Evolutionary conservation across 2,113 vertebrate species (phyloP).

Genomic region (Mustela nigripes): DNA sequence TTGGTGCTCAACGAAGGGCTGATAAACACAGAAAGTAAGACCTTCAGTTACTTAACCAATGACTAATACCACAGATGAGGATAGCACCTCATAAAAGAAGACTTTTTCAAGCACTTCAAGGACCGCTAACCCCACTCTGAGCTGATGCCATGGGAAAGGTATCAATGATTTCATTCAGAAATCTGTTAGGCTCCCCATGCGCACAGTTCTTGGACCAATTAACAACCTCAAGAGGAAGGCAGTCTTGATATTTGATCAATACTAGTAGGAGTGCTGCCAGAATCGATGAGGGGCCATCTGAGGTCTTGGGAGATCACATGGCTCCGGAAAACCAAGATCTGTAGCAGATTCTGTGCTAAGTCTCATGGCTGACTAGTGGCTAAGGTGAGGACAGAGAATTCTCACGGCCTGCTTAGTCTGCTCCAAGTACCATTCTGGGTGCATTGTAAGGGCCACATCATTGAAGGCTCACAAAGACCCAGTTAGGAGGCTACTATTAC

Average conservation of each 20-base stretch:
- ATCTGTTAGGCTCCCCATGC: not conserved
- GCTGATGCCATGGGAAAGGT: not conserved
- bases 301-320: not conserved
- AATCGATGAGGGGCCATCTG: not conserved
- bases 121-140: not conserved
- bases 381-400: not conserved
- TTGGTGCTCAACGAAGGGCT: not conserved
- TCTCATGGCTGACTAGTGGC: not conserved
- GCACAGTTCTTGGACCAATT: not conserved
- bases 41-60: not conserved
- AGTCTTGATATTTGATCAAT: not conserved
- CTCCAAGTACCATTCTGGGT: accelerated
- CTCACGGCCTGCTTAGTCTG: not conserved
- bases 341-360: not conserved
- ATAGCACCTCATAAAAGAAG: not conserved
- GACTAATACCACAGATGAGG: not conserved
- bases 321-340: not conserved
- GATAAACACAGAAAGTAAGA: not conserved
- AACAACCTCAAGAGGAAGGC: not conserved
- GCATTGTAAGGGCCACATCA: not conserved
- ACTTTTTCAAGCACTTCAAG: not conserved
- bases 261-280: not conserved
- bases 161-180: slow-evolving; percentile 41
- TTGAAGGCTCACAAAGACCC: not conserved
- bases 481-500: not conserved